Evolutionary conservation across 2,113 vertebrate genomes (phyloP).

Genomic region (Triplophysa tibetana): DNA sequence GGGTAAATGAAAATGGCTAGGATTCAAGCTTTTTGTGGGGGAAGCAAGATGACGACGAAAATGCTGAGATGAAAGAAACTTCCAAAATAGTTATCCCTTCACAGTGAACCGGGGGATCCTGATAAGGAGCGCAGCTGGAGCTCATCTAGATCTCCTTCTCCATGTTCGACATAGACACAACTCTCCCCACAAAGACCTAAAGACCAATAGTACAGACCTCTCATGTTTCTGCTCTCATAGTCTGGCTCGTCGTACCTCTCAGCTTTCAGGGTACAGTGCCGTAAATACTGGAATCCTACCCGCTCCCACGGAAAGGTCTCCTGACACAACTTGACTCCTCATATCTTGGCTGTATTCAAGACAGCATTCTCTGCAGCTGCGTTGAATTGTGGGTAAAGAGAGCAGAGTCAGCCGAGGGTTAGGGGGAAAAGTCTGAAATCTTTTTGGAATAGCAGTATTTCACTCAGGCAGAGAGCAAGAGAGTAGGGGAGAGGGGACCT

Average conservation of each 20-base stretch:
- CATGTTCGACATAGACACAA: constrained; percentile 21
- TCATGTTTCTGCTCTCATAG: constrained; percentile 27
- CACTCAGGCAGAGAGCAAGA: constrained; percentile 47
- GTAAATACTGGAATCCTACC: constrained; percentile 34
- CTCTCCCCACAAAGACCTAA: constrained; percentile 30
- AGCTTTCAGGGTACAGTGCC: constrained; percentile 41
- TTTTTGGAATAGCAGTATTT: constrained; percentile 43
- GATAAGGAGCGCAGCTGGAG: constrained; percentile 61
- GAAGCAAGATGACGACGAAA: constrained; percentile 66
- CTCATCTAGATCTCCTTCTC: constrained; percentile 62
- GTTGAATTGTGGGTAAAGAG: constrained; percentile 32
- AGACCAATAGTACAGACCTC: constrained; percentile 28
- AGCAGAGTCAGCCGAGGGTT: constrained; percentile 19
- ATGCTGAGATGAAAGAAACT: constrained; percentile 75
- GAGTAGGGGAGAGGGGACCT: constrained; percentile 56
- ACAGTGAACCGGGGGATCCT: constrained; percentile 59
- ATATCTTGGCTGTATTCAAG: constrained; percentile 42
- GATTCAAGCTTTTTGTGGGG: constrained; percentile 58
- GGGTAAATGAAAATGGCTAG: constrained; percentile 49
- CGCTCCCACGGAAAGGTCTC: constrained; percentile 30
- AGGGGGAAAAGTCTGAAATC: constrained; percentile 24
- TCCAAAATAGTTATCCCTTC: constrained; percentile 65
- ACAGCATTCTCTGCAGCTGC: constrained; percentile 6
- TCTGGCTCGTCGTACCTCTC: constrained; percentile 30
- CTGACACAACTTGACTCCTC: constrained; percentile 38